A percentile compares a stretch with the other conserved stretches of the same genome.
Conservation (phyloP, 2,888 invertebrate species). For the Sesamia inferens region DNA sequence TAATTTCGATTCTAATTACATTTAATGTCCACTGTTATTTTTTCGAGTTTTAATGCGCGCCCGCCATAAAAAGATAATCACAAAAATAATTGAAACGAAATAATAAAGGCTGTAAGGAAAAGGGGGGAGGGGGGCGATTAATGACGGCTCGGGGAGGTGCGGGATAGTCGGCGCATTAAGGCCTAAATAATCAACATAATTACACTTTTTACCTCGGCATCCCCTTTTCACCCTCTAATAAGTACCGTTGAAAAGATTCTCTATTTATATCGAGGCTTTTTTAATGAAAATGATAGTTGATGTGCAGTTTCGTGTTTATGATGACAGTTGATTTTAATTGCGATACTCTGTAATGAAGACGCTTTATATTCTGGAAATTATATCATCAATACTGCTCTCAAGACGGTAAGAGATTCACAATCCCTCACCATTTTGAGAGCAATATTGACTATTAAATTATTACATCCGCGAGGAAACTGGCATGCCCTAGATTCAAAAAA, state of each 20-base stretch:
- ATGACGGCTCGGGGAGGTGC: constrained; percentile 80
- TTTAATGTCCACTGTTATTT: constrained; percentile 88
- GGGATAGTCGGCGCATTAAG: constrained; percentile 89
- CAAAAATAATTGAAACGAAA: constrained; percentile 90
- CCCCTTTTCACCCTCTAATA: constrained; percentile 82
- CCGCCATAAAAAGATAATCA: constrained; percentile 90
- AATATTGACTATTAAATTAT: too few species aligned
- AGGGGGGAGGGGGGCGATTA: constrained; percentile 81
- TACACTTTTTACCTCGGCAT: constrained; percentile 88
- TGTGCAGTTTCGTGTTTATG: constrained; percentile 65
- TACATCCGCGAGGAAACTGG: background rate
- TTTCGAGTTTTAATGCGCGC: constrained; percentile 88
- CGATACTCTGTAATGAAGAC: background rate
- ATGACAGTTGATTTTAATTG: constrained; percentile 46
- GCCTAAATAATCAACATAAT: constrained; percentile 90
- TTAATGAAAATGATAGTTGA: constrained; percentile 71
- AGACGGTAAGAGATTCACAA: background rate
- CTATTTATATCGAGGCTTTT: constrained; percentile 75
- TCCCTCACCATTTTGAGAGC: too few species aligned
- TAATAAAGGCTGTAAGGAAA: constrained; percentile 84
- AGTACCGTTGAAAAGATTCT: constrained; percentile 83
- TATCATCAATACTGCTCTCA: background rate
- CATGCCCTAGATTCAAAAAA: background rate
- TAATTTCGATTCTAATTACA: constrained; percentile 88
- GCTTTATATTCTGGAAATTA: background rate